Evolutionary conservation across 92 coral and sea anemone genomes (phyloP), one percentile per base, ranked within the genome.

Genomic region (Scolanthus callimorphus): DNA sequence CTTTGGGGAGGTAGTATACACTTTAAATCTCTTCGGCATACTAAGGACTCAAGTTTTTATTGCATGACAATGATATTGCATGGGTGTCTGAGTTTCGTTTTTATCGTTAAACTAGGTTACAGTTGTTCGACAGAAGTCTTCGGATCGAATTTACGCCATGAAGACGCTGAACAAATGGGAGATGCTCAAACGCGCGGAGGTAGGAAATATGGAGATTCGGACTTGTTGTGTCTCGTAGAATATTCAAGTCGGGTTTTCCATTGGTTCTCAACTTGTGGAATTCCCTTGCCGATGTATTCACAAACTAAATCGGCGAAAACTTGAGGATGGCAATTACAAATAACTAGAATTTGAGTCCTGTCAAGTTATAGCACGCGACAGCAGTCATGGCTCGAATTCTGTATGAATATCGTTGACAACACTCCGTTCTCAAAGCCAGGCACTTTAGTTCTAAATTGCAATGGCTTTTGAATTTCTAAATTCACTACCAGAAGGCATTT

Each of bases 171-270:
- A 94, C 66, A 94, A 94, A 60, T 94, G 99, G 99, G 99, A 94
- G 57, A 94, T 94, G 99, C 80, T 94, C 73, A 94, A 94, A 59
- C 78, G 99, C 62, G 99, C 99, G 17, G 99, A 94, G 96, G 99
- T 94, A 64, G 60, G 81, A 11, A 9, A 9, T 46, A 34, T 34
- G 15, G 15, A 6, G 15, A 15, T 34, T 6, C 9, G n/a, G n/a
- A n/a, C n/a, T 34, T 46, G 23, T 8, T 48, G 28, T 20, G 52
- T 46, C 52, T 46, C 15, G 43, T 34, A 6, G n/a, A 34, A 15
- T 34, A 15, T 34, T 34, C 43, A n/a, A n/a, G 43, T 15, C 15
- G 43, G 6, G 43, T 34, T 34, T 34, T 34, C 15, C 43, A 34
- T 34, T 34, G 43, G 43, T 15, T 15, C 43, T 15, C 43, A 34